Evolutionary conservation across 2,888 invertebrate species (phyloP), one percentile per base, ranked within the genome.

Genomic region (Stenotaenia linearis): DNA sequence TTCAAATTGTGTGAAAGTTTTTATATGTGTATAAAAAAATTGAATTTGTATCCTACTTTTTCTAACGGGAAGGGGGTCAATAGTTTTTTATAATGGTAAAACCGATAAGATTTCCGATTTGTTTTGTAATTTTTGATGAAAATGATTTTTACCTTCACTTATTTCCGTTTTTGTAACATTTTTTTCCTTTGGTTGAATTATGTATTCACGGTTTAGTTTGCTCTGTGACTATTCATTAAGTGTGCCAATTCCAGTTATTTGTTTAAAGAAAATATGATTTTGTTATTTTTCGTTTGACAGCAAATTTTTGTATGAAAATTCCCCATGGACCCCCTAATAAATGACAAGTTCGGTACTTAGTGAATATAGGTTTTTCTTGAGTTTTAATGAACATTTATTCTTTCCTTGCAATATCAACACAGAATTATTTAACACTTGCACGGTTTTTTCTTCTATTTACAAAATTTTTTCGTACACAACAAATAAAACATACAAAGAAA

Each of bases 301-400:
- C 23, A 56, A 56, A 21, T 56, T 56, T 56, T 56, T 56, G 56
- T 56, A 56, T 56, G 21, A 56, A 56, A 75, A 75, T 75, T 75
- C 75, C 75, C 75, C 75, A 75, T 75, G 28, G 75, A 32, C 75
- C 75, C 75, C 56, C 75, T 25, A 75, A 75, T 75, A 75, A 75
- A 75, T 56, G 56, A 56, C 56, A 56, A 37, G 37, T 37, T 37
- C 37, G 56, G 56, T 56, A 56, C 56, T 56, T 56, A 56, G 56
- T 56, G 56, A 56, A 56, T 56, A 21, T 56, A 56, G 2, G 56
- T 18, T 56, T 56, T 21, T n/a, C 56, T 56, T 56, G 21, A 21
- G 18, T 56, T 56, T 56, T 56, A 56, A 56, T 56, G 56, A 21
- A 56, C 18, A 56, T 56, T 56, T 56, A 56, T 56, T 56, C 21